Conservation (phyloP, 2,797 vertebrate species). For the Psittacula derbiana region DNA sequence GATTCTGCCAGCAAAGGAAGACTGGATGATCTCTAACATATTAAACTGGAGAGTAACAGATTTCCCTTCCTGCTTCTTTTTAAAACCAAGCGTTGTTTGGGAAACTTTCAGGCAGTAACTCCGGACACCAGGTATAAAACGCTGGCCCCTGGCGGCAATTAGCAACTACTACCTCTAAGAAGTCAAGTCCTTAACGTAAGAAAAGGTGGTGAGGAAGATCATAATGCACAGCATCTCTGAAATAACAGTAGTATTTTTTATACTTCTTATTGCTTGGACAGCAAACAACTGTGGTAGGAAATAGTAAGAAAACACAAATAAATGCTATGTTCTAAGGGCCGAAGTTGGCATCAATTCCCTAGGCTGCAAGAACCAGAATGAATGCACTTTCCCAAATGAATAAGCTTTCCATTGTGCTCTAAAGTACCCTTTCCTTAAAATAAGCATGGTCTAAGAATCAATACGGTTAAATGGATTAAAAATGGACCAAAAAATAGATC, state of each 20-base stretch:
- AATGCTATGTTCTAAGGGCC: neutral
- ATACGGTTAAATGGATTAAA: slow-evolving; percentile 58
- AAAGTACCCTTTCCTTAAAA: slow-evolving; percentile 26
- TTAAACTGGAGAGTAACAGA: neutral
- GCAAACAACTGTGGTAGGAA: neutral
- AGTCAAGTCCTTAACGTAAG: neutral
- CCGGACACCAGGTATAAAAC: neutral
- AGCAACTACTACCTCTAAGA: neutral
- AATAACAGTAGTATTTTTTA: neutral
- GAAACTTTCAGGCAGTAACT: neutral
- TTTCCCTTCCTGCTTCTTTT: neutral
- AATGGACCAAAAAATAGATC: slow-evolving; percentile 36
- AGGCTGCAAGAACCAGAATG: neutral
- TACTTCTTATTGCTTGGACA: neutral
- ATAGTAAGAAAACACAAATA: neutral
- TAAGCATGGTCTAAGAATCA: slow-evolving; percentile 23
- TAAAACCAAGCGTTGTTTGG: neutral
- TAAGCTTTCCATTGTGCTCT: slow-evolving; percentile 15
- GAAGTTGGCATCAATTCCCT: neutral
- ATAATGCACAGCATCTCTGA: neutral
- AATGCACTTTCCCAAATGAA: slow-evolving; percentile 33
- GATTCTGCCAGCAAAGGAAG: neutral
- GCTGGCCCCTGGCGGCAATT: neutral
- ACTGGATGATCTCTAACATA: neutral
- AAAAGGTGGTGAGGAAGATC: neutral